These are phyloP conservation scores for Sphaeramia orbicularis DNA, from an alignment of 2,797 vertebrate species.

Conservation along the genomic window DNA sequence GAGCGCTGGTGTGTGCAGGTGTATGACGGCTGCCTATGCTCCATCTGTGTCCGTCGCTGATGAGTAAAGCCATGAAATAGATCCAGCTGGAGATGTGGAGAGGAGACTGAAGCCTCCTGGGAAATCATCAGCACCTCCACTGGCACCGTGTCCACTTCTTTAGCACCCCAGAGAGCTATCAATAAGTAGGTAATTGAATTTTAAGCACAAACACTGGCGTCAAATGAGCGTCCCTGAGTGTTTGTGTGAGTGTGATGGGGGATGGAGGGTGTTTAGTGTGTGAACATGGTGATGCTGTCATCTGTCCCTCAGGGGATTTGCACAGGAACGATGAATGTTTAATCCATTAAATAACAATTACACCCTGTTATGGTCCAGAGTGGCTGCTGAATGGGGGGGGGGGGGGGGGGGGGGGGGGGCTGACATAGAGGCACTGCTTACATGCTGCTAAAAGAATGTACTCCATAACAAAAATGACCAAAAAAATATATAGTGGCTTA, in stretches of 20 bases:
- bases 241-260: slow-evolving; percentile 39
- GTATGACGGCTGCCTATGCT: slow-evolving; percentile 68
- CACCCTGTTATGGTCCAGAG: slow-evolving; percentile 78
- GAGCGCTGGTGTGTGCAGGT: slow-evolving; percentile 70
- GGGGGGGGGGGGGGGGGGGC: too few species aligned
- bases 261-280: slow-evolving; percentile 83
- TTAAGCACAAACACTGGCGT: slow-evolving; percentile 93
- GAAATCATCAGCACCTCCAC: slow-evolving; percentile 91
- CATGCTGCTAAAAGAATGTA: too few species aligned
- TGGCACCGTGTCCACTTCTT: slow-evolving; percentile 93
- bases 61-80: slow-evolving; percentile 82
- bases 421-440: too few species aligned
- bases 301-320: slow-evolving; percentile 84
- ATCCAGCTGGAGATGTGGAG: slow-evolving; percentile 88
- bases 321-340: slow-evolving; percentile 94
- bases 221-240: slow-evolving; percentile 64
- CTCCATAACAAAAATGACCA: too few species aligned
- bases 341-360: slow-evolving; percentile 98
- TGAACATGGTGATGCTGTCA: slow-evolving; percentile 82
- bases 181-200: slow-evolving; percentile 99
- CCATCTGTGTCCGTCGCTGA: slow-evolving; percentile 82
- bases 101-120: slow-evolving; percentile 90
- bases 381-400: slow-evolving; percentile 30
- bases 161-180: slow-evolving; percentile 96
- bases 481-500: too few species aligned